Conservation (phyloP, 2,797 vertebrate genomes). For the Scarus forsteni region DNA sequence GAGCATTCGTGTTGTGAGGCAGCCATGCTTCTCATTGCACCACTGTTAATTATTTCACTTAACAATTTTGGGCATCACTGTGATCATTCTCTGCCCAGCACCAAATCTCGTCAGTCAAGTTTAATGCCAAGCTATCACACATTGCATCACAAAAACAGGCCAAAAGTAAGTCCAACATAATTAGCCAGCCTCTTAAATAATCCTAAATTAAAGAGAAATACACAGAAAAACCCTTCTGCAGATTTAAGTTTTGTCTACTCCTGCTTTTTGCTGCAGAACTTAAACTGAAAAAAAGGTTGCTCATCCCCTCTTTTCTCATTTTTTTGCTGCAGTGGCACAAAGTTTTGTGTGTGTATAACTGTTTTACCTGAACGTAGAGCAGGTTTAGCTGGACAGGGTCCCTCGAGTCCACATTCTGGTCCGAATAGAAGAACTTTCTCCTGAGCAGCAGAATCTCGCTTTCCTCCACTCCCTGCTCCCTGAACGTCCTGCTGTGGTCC, state of each 20-base stretch:
- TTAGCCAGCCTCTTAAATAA: neutral
- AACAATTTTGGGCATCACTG: no score
- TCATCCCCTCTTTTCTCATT: neutral
- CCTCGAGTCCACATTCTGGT: conserved; percentile 98
- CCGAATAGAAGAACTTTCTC: conserved; percentile 98
- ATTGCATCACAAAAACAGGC: no score
- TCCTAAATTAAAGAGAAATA: neutral
- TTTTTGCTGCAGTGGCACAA: conserved; percentile 3
- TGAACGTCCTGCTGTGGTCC: conserved; percentile 97
- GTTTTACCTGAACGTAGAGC: conserved; percentile 96
- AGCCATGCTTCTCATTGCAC: no score
- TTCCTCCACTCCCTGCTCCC: conserved; percentile 98
- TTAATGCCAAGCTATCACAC: no score
- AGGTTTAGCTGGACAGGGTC: conserved; percentile 98
- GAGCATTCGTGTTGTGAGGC: no score
- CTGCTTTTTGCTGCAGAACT: neutral
- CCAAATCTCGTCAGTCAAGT: no score
- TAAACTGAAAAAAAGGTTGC: neutral
- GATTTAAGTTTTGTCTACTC: neutral
- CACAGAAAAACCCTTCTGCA: neutral
- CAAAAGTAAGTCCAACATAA: no score
- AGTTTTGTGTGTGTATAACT: neutral
- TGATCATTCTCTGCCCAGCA: no score
- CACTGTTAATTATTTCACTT: no score
- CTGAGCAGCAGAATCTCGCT: conserved; percentile 93